Base-by-base conservation (phyloP, 30 jellyfish, hydroid and myxozoan species). In the Sanderia malayensis region DNA sequence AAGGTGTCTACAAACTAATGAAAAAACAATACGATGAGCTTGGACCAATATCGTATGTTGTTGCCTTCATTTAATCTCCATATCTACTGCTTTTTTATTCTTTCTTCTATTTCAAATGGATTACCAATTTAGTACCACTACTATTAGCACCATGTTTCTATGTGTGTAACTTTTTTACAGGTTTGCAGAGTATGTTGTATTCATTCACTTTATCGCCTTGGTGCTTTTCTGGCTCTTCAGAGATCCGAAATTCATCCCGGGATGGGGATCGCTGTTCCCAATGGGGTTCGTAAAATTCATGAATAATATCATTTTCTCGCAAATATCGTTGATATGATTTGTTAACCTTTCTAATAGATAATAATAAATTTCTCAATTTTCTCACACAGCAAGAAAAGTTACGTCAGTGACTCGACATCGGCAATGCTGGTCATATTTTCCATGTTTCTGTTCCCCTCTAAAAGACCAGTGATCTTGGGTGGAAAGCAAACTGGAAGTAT, bases 201-300 rank as follows among this genome's bases (percentile, higher is more conserved):
- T 92, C 46, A 22, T 68, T 33, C 86, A 81, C 58, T 92, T 84
- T 60, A 9, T 85, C 13, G 58, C 67, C 10, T 73, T 92, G 70
- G 98, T 92, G 33, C 31, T 84, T 11, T 69, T 72, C 53, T 92
- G 98, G 96, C 73, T 92, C 58, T 77, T 85, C 27, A 65, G 98
- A 52, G 95, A 92, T 61, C 98, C 96, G 37, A 92, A 83, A 61
- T 83, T 84, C 66, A 67, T 92, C 41, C 96, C 96, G 27, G 98
- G 96, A 27, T 92, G 98, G 98, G 96, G 98, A 41, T 63, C 92
- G 18, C 53, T 79, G 13, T 92, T 92, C 65, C 83, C 83, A 44
- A 61, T 47, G 68, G 92, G 90, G 97, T 89, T 32, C n/a, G n/a
- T n/a, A n/a, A n/a, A n/a, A n/a, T n/a, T n/a, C n/a, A n/a, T n/a